Evolutionary conservation across 1,140 invertebrate genomes (phyloP).

Genomic region (Cyclina sinensis): DNA sequence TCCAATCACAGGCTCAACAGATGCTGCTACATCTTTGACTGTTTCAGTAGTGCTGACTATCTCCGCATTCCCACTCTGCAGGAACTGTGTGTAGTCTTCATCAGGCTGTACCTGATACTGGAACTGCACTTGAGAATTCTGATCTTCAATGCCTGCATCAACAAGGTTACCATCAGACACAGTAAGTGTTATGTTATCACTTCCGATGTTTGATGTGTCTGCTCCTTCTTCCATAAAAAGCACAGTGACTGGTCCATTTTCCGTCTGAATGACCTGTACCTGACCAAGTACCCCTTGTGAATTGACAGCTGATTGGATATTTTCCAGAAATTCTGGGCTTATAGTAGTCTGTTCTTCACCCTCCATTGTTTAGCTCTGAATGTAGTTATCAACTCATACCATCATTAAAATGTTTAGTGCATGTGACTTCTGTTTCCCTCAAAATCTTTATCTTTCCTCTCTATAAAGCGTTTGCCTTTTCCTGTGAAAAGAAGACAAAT

Average conservation of each 20-base stretch:
- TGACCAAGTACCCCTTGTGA: conserved; percentile 49
- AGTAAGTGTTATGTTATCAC: background rate
- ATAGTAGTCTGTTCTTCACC: conserved; percentile 18
- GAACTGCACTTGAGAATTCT: background rate
- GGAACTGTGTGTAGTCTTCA: conserved; percentile 1
- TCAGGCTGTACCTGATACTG: background rate
- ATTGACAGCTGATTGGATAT: conserved; percentile 49
- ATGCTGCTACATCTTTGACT: background rate
- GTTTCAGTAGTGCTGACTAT: background rate
- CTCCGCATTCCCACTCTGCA: background rate
- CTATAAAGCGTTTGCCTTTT: too few species aligned
- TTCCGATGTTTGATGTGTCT: conserved; percentile 1
- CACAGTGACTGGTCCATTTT: conserved; percentile 57
- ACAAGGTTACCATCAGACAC: background rate
- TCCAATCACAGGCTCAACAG: conserved; percentile 5
- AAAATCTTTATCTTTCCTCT: too few species aligned
- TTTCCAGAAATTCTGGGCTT: conserved; percentile 47
- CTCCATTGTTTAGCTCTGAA: conserved; percentile 44
- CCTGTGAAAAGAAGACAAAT: too few species aligned
- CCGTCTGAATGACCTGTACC: conserved; percentile 51
- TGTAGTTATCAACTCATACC: background rate
- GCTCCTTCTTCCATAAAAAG: conserved; percentile 60
- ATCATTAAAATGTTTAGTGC: too few species aligned
- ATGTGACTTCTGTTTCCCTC: too few species aligned
- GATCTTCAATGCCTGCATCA: background rate